phyloP scores from a whole-genome alignment of 2,113 vertebrate species.

The Hypomesus transpacificus region DNA sequence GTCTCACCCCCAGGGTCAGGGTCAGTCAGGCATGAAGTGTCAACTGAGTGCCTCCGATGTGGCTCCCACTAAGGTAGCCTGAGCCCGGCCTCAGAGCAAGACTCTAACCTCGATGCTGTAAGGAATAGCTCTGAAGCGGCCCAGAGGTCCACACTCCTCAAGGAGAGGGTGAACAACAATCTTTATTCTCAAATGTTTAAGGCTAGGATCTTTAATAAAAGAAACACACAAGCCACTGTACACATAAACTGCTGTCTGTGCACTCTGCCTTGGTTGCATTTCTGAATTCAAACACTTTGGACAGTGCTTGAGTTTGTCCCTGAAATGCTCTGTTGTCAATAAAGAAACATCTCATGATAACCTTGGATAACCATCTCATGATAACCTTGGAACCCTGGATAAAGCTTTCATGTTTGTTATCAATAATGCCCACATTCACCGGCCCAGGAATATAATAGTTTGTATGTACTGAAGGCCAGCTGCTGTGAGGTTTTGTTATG shows the following conservation, averaged over 20 bases:
- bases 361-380: too few relatives aligned
- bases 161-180: constrained; percentile 22
- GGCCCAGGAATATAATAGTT: too few relatives aligned
- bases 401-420: too few relatives aligned
- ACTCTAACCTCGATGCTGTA: constrained; percentile 31
- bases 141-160: constrained; percentile 47
- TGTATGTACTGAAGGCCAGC: constrained; percentile 58
- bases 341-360: too few relatives aligned
- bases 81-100: constrained; percentile 46
- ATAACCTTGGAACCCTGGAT: too few relatives aligned
- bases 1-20: constrained; percentile 82
- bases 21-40: constrained; percentile 83
- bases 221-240: background rate
- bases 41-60: constrained; percentile 68
- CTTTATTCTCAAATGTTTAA: too few relatives aligned
- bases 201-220: too few relatives aligned
- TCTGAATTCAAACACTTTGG: too few relatives aligned
- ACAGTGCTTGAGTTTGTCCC: too few relatives aligned
- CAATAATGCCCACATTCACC: too few relatives aligned
- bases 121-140: constrained; percentile 39
- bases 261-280: background rate
- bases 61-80: constrained; percentile 64
- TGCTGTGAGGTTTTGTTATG: constrained; percentile 77
- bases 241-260: background rate
- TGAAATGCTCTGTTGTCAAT: too few relatives aligned